Evolutionary conservation across 2,113 vertebrate genomes (phyloP).

Genomic region (Acrocephalus kingi): DNA sequence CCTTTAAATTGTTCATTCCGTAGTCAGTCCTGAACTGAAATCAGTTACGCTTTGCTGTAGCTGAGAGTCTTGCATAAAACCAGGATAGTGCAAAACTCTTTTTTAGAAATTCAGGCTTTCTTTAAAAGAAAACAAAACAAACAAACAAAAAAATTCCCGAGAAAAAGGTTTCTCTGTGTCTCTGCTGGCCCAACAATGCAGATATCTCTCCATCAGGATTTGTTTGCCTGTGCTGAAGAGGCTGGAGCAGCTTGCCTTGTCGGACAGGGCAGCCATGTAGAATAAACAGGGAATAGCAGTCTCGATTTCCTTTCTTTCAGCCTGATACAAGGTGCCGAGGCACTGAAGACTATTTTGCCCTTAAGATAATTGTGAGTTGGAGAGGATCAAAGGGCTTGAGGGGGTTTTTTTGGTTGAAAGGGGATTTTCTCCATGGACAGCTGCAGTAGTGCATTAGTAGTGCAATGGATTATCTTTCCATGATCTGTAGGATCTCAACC

Average conservation of each 20-base stretch:
- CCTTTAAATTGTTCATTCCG: background rate
- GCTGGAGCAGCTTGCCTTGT: background rate
- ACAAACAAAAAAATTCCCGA: background rate
- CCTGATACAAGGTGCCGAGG: background rate
- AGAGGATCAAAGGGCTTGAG: conserved; percentile 66
- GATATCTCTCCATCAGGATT: background rate
- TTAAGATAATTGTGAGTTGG: conserved; percentile 66
- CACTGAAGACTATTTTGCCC: conserved; percentile 54
- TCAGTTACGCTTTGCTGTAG: background rate
- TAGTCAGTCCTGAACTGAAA: background rate
- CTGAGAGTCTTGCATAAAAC: background rate
- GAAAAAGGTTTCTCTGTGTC: background rate
- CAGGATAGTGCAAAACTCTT: background rate
- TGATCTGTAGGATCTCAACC: conserved; percentile 60
- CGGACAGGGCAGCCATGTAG: conserved; percentile 18
- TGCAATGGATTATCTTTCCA: conserved; percentile 68
- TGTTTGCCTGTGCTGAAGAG: background rate
- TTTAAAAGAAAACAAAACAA: background rate
- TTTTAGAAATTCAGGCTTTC: background rate
- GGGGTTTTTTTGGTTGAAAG: conserved; percentile 36
- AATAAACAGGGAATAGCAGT: conserved; percentile 52
- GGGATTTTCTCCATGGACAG: conserved; percentile 68
- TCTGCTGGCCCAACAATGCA: background rate
- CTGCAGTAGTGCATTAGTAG: conserved; percentile 65
- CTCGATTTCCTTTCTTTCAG: conserved; percentile 54